A percentile compares a stretch with the other conserved stretches of the same genome.
Conservation (phyloP, 2,797 vertebrate species). For the Setipinna tenuifilis region DNA sequence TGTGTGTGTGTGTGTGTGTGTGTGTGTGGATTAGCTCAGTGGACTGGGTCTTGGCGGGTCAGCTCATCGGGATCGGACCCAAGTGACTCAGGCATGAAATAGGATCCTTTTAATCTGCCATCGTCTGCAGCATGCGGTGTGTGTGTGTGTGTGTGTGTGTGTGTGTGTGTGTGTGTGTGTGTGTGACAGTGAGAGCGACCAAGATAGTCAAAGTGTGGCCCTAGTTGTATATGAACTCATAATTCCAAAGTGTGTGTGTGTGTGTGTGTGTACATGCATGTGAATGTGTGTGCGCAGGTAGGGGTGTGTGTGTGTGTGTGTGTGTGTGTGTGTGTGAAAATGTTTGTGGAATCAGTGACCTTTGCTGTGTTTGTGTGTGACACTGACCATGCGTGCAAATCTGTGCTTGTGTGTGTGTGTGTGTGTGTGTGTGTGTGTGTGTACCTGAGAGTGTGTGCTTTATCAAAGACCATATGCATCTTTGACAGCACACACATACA, state of each 20-base stretch:
- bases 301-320: background rate
- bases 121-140: constrained; percentile 66
- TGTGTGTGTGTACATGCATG: background rate
- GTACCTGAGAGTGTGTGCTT: background rate
- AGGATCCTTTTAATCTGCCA: constrained; percentile 83
- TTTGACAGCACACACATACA: background rate
- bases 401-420: background rate
- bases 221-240: background rate
- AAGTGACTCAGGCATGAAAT: constrained; percentile 79
- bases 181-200: constrained; percentile 26
- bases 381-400: background rate
- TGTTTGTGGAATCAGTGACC: background rate
- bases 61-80: constrained; percentile 75
- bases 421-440: background rate
- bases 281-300: background rate
- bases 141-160: constrained; percentile 19
- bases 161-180: constrained; percentile 13
- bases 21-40: constrained; percentile 66
- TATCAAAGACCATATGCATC: background rate
- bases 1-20: constrained; percentile 5
- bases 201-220: constrained; percentile 44
- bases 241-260: background rate
- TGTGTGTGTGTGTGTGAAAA: background rate
- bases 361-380: background rate
- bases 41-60: constrained; percentile 52